These are phyloP conservation scores for Ariopsis seemanni DNA, from an alignment of 2,113 vertebrate species.

Conservation along the genomic window DNA sequence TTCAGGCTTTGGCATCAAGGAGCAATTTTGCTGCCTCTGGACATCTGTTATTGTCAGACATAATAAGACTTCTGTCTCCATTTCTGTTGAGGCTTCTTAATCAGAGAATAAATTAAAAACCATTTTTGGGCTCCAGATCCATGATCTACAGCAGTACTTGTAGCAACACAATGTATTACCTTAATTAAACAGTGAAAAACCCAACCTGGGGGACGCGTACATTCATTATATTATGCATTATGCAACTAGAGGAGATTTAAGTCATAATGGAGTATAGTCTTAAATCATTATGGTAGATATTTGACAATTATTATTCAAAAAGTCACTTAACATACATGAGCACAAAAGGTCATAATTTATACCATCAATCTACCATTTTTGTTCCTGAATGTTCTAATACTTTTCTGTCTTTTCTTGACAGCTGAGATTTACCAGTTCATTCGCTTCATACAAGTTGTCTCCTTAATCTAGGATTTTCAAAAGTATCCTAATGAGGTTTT, in stretches of 20 bases:
- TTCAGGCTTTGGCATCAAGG: background rate
- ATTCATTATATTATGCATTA: conserved; percentile 26
- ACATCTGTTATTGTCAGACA: conserved; percentile 13
- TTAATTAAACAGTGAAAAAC: conserved; percentile 10
- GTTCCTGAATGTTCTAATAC: background rate
- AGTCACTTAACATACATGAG: background rate
- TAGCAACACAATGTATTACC: background rate
- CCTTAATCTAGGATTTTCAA: background rate
- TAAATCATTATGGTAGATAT: background rate
- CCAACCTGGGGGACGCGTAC: conserved; percentile 1
- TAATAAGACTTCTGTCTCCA: background rate
- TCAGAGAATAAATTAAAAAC: background rate
- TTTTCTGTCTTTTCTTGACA: background rate
- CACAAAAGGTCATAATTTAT: background rate
- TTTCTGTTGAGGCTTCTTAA: background rate
- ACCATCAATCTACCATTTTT: background rate
- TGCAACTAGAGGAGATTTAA: conserved; percentile 12
- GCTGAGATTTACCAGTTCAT: conserved; percentile 10
- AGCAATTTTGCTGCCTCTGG: background rate
- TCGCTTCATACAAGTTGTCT: background rate
- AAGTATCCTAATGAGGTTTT: background rate
- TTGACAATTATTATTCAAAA: background rate
- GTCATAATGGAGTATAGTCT: conserved; percentile 10
- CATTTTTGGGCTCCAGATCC: background rate
- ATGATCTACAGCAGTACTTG: background rate